Base-by-base conservation (phyloP, 2,797 vertebrate species). In the Syngnathus rostellatus region DNA sequence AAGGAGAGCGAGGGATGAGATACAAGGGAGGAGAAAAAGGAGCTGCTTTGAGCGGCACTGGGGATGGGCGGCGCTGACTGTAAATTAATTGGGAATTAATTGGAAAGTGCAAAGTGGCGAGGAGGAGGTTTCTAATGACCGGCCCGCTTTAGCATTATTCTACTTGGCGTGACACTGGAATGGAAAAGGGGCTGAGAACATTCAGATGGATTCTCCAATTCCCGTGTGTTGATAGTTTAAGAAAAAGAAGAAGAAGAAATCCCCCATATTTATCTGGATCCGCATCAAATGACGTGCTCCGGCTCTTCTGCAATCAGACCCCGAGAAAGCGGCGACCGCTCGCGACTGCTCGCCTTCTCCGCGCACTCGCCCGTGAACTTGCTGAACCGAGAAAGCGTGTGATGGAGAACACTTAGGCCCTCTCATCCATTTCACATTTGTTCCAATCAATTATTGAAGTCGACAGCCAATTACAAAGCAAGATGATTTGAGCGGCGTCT, bases 361-460 rank as follows among this genome's bases (percentile, higher is more conserved):
- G 54, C 58, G 65, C 65, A 66, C 41, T 38, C 41, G 54, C 16
- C 41, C 40, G 68, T 85, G 83, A 86, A 85, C 77, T 79, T 82
- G 74, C 81, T 85, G 81, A 86, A 88, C 83, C 81, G 8, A 83
- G 83, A 84, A 85, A 82, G 74, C 84, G 69, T 86, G 85, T 89
- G 88, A 91, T 91, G 88, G 90, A 90, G 89, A 88, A 91, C 89
- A 89, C 86, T 88, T 88, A 90, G 87, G 86, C 85, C 86, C 87
- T 89, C 89, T 91, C 90, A 89, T 90, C 90, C 89, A 91, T 90
- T 92, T 90, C 88, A 86, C 90, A 91, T 92, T 90, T 91, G 90
- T 90, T 91, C 89, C 88, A 91, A 92, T 92, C 91, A 92, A 91
- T 92, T 92, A 92, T 92, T 92, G 86, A 91, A 91, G 88, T 87